phyloP scores from a whole-genome alignment of 2,797 vertebrate species.

The Cynopterus sphinx region DNA sequence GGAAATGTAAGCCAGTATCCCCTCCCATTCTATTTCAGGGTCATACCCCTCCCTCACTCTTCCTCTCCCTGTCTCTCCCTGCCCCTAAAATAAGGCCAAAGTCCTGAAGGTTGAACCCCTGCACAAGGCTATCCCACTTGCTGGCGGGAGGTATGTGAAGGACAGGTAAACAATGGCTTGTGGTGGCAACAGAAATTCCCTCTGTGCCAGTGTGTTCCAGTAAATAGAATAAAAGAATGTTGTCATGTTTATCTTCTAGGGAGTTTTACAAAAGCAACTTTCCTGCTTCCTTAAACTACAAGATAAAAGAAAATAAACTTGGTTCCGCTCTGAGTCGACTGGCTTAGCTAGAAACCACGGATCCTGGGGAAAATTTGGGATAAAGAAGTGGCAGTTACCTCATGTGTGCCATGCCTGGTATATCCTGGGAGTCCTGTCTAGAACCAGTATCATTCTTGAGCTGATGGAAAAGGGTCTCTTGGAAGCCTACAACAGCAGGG shows the following conservation, averaged over 20 bases:
- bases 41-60: not conserved
- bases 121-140: not conserved
- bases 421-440: not conserved
- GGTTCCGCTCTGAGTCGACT: not conserved
- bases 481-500: not conserved
- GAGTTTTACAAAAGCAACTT: constrained; percentile 54
- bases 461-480: not conserved
- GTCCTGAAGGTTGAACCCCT: not conserved
- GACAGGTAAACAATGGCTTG: not conserved
- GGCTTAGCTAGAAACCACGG: constrained; percentile 51
- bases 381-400: not conserved
- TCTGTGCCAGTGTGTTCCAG: constrained; percentile 24
- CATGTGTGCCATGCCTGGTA: rapidly evolving
- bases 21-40: not conserved
- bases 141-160: not conserved
- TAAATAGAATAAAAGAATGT: constrained; percentile 34
- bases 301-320: constrained; percentile 58
- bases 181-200: constrained; percentile 53
- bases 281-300: constrained; percentile 65
- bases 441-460: not conserved
- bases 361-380: not conserved
- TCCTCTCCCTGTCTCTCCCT: not conserved
- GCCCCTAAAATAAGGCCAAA: not conserved
- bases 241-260: constrained; percentile 56
- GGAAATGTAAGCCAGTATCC: not conserved